Evolutionary conservation across 1,140 invertebrate genomes (phyloP), one percentile per base, ranked within the genome.

Genomic region (Epicauta chinensis): DNA sequence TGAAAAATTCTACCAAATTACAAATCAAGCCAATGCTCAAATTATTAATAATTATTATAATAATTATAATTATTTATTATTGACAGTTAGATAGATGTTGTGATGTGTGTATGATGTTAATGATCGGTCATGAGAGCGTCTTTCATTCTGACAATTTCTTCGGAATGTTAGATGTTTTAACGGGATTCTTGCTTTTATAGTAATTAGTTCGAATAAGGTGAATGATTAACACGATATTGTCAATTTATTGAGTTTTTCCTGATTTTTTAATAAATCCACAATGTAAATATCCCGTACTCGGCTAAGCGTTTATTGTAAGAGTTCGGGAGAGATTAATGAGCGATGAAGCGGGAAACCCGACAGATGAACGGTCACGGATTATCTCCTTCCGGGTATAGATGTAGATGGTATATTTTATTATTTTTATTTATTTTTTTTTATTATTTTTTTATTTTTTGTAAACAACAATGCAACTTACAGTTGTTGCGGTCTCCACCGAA

Each of bases 401-500:
- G 40, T 14, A n/a, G n/a, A 35, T 30, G 36, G 36, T 38, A n/a
- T n/a, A n/a, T n/a, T n/a, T n/a, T n/a, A n/a, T 7, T 7, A n/a
- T 34, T 7, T 7, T 34, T 9, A 34, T 9, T 34, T 34, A 34
- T 7, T 9, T 9, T 34, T 34, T 34, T 34, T n/a, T 7, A 9
- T 9, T 34, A 7, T 48, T 36, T 13, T 34, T 14, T 10, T 23
- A 23, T 65, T n/a, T n/a, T n/a, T 34, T 12, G 3, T 34, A 34
- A n/a, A 34, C 12, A 34, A 34, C 12, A 34, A 5, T 23, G 23
- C 23, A 34, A 82, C 86, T 86, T 77, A 88, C 86, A 88, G 66
- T 87, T 86, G 67, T 87, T 82, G 41, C 84, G 73, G 67, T 89
- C 79, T 23, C 82, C 83, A 2, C 82, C 83, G 69, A 89, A 89